A percentile compares a stretch with the other conserved stretches of the same genome.
Evolutionary conservation across 1,140 invertebrate genomes (phyloP).

Genomic region (Grapholita molesta): DNA sequence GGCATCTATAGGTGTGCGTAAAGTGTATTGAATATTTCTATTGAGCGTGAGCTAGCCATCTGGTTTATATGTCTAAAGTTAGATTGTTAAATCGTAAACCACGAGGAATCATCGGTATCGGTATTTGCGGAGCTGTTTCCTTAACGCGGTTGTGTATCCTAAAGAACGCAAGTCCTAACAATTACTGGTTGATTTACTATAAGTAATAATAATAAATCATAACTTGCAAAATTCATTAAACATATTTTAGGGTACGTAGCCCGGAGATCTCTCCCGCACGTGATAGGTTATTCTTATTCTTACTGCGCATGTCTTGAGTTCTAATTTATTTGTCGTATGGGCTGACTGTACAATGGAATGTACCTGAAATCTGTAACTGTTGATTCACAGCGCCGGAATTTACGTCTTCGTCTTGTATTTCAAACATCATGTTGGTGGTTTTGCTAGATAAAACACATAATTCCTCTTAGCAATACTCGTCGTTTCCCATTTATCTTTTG

Average conservation of each 20-base stretch:
- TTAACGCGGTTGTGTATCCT: constrained; percentile 22
- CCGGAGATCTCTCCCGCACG: constrained; percentile 22
- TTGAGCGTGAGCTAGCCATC: constrained; percentile 69
- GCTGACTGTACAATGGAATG: not conserved
- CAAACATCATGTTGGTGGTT: not conserved
- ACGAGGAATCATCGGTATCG: constrained; percentile 56
- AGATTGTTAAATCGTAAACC: constrained; percentile 75
- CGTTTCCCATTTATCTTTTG: no score
- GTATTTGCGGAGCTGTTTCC: constrained; percentile 50
- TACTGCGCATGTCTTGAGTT: constrained; percentile 59
- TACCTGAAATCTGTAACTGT: constrained; percentile 19
- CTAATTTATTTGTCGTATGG: not conserved
- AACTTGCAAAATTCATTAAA: not conserved
- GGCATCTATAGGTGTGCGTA: constrained; percentile 22
- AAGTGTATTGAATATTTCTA: constrained; percentile 58
- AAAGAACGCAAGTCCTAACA: not conserved
- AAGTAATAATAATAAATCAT: not conserved
- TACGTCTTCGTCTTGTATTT: not conserved
- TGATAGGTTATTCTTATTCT: constrained; percentile 36
- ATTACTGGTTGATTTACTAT: not conserved
- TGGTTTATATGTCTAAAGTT: constrained; percentile 77
- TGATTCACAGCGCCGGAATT: constrained; percentile 5
- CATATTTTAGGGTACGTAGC: not conserved
- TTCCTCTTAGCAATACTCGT: no score
- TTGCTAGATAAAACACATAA: not conserved